Conservation (phyloP, 1,140 invertebrate genomes). For the Mercenaria mercenaria region DNA sequence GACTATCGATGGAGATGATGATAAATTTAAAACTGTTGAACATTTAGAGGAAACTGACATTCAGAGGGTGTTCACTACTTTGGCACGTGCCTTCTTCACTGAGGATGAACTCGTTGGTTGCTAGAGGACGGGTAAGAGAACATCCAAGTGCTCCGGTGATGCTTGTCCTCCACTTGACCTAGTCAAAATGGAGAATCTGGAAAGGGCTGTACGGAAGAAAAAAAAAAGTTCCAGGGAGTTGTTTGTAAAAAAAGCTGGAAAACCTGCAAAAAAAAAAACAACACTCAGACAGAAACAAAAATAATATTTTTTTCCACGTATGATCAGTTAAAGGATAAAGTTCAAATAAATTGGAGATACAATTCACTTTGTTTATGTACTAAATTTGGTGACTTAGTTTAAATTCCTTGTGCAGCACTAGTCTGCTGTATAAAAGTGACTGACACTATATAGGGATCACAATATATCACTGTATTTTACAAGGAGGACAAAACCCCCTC, state of each 20-base stretch:
- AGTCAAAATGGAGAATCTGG: neutral
- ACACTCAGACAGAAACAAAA: conserved; percentile 8
- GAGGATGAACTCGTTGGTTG: conserved; percentile 19
- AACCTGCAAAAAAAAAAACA: conserved; percentile 39
- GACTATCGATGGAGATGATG: neutral
- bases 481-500: too few relatives aligned
- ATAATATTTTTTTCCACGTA: neutral
- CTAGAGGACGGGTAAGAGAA: conserved; percentile 34
- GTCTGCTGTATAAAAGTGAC: conserved; percentile 4
- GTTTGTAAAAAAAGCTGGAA: conserved; percentile 33
- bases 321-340: neutral
- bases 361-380: conserved; percentile 5
- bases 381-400: neutral
- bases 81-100: conserved; percentile 8
- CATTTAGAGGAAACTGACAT: neutral
- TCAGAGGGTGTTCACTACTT: conserved; percentile 4
- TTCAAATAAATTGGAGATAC: conserved; percentile 6
- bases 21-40: conserved; percentile 15
- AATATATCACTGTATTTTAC: too few relatives aligned
- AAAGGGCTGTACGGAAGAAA: conserved; percentile 13
- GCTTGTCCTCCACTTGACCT: conserved; percentile 33
- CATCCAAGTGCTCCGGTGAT: conserved; percentile 15
- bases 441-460: too few relatives aligned
- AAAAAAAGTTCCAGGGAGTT: neutral
- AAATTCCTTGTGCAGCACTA: conserved; percentile 8